Evolutionary conservation across 2,888 invertebrate species (phyloP), one percentile per base, ranked within the genome.

Genomic region (Hyles lineata): DNA sequence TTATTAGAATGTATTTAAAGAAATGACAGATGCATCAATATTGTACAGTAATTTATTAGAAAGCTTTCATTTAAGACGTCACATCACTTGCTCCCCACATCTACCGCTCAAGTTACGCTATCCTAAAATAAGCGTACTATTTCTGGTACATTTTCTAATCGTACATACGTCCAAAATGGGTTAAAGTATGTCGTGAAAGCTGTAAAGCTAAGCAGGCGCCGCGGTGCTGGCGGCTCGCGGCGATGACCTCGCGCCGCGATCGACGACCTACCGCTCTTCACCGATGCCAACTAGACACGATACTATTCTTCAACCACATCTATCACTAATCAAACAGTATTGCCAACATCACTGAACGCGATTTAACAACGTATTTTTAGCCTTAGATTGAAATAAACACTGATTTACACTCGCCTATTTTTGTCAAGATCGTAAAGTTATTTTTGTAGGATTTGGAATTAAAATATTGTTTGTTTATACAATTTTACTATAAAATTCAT

Each of bases 161-260:
- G 23, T 70, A 62, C 52, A 50, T 60, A 59, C 59, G 23, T 72
- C 29, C 69, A 52, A 61, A 71, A 60, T 61, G 25, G 35, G 43
- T 60, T 60, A 25, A 73, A 52, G 61, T 79, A 76, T 82, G 80
- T 80, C 85, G 86, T 85, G 88, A 88, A 89, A 90, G 90, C 85
- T 81, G 80, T 77, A 79, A 80, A 80, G 78, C 69, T 70, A 63
- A 73, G 74, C 78, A 76, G 70, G 58, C 73, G 74, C 71, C 63
- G 74, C 77, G 76, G 74, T 71, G 76, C 77, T 75, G 77, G 76
- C 78, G 72, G 69, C 84, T 86, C 86, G 87, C 91, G 91, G 85
- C 92, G 92, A 78, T 93, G 93, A 93, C 93, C 93, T 90, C 90
- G 79, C 81, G 80, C 74, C 75, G 89, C 91, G 93, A 89, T 79